Conservation (phyloP, 2,113 vertebrate species). For the Patagioenas fasciata region DNA sequence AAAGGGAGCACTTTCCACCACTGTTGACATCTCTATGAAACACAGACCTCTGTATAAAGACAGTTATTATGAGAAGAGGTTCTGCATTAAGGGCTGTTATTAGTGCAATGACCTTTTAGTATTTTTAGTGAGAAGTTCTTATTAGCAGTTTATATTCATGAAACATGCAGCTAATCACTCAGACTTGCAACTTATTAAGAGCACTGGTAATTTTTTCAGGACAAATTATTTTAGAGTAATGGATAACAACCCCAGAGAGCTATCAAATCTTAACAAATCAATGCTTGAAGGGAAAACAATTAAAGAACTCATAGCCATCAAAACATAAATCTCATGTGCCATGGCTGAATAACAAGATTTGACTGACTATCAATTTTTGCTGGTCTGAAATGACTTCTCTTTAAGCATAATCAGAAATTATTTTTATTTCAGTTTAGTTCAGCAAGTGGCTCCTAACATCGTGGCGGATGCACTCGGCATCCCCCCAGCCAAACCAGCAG, state of each 20-base stretch:
- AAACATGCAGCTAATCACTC: conserved; percentile 38
- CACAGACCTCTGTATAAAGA: neutral
- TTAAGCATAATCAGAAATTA: conserved; percentile 20
- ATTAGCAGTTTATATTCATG: conserved; percentile 54
- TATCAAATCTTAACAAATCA: conserved; percentile 53
- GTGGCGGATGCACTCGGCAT: too few relatives aligned
- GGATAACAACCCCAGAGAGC: conserved; percentile 44
- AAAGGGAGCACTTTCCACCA: neutral
- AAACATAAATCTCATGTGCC: conserved; percentile 33
- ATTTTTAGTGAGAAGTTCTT: conserved; percentile 49
- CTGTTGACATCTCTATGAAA: neutral
- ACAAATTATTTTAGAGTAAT: conserved; percentile 53
- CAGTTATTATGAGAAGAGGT: neutral
- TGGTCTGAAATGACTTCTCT: conserved; percentile 25
- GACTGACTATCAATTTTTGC: neutral
- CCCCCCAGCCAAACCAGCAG: too few relatives aligned
- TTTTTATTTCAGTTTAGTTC: conserved; percentile 46
- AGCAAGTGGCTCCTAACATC: conserved; percentile 9
- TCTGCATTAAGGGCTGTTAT: conserved; percentile 52
- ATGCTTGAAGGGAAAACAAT: conserved; percentile 61
- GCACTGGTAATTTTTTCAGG: conserved; percentile 22
- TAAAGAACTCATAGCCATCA: conserved; percentile 55
- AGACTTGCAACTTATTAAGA: conserved; percentile 23
- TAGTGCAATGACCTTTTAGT: conserved; percentile 41
- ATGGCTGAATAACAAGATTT: neutral